A percentile compares a stretch with the other conserved stretches of the same genome.
Evolutionary conservation across 2,113 vertebrate genomes (phyloP).

Genomic region (Aspiorhynchus laticeps): DNA sequence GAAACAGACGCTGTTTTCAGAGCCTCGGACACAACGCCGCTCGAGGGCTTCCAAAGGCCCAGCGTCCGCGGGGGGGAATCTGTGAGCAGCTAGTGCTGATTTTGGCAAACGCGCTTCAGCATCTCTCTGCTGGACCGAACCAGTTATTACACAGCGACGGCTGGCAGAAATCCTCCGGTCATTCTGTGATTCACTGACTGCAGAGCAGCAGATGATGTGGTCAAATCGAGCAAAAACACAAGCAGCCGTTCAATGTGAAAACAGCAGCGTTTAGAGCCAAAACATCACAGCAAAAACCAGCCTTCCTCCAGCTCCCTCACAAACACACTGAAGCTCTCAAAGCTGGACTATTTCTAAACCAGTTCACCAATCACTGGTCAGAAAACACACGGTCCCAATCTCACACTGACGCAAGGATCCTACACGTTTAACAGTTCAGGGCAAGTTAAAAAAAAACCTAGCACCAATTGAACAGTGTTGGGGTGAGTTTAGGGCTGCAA

Average conservation of each 20-base stretch:
- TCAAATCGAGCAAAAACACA: background rate
- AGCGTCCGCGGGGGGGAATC: conserved; percentile 16
- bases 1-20: conserved; percentile 44
- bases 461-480: too few species aligned
- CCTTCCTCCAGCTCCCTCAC: too few species aligned
- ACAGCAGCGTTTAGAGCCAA: background rate
- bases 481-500: too few species aligned
- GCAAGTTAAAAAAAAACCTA: too few species aligned
- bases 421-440: too few species aligned
- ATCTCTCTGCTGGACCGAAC: background rate
- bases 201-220: background rate
- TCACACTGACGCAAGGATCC: background rate
- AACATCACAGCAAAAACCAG: background rate
- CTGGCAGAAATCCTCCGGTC: background rate
- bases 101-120: conserved; percentile 21
- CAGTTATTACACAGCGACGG: conserved; percentile 15
- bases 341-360: background rate
- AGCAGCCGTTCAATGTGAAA: background rate
- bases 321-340: too few species aligned
- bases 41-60: background rate
- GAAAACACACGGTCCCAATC: background rate
- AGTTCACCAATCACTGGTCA: background rate
- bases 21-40: background rate
- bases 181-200: background rate
- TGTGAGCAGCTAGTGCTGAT: conserved; percentile 19